Evolutionary conservation across 2,797 vertebrate species (phyloP), one percentile per base, ranked within the genome.

Genomic region (Coreius guichenoti): DNA sequence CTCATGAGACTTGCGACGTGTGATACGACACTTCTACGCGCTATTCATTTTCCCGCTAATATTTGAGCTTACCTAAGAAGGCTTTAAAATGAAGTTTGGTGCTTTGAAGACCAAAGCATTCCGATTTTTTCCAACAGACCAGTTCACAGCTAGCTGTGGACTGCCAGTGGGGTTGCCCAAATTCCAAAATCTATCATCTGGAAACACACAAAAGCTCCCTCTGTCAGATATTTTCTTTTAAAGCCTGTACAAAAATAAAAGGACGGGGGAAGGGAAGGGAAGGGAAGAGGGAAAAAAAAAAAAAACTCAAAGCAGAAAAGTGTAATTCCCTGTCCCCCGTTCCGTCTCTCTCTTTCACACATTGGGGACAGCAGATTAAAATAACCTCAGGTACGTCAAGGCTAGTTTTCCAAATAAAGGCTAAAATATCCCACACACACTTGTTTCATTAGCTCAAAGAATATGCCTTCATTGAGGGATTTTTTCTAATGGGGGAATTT

Each of bases 121-220:
- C 95, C 93, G 95, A 97, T 98, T 98, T 97, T 98, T 97, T 98
- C 97, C 97, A 97, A 97, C 96, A 99, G 97, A 98, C 97, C 97
- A 98, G 97, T 97, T 99, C 98, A 98, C 97, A 99, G 97, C 97
- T 93, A 97, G 98, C 96, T 95, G 95, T 95, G 96, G 95, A 96
- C 96, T 97, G 97, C 95, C 97, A 97, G 97, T 99, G 96, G 97
- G 97, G 97, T 95, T 96, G 96, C 97, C 96, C 96, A 97, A 97
- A 98, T 98, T 98, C 97, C 96, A 97, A 99, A 99, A 99, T 98
- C 97, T 98, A 98, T 99, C 97, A 99, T 99, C 97, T 98, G 98
- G 97, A 98, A 99, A 99, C 96, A 98, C 97, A 99, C 97, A 99
- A 99, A 98, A 98, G 97, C 97, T 94, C 96, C 95, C 93, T 94